Base-by-base conservation (phyloP, 2,113 vertebrate species). In the Lucifuga dentata region DNA sequence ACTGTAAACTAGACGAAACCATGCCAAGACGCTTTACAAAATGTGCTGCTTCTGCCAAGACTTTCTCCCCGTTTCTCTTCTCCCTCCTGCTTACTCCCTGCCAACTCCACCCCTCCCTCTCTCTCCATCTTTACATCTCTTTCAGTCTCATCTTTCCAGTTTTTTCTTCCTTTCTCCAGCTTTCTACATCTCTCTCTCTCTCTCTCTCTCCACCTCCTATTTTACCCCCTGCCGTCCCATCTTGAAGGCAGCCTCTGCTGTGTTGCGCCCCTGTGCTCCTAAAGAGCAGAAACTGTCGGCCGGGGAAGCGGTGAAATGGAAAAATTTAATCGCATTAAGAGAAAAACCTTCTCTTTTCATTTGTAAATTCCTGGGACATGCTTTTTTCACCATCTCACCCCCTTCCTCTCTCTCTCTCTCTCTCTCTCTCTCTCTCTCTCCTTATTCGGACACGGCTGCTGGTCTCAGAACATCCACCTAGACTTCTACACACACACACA, bases 251-350 rank as follows among this genome's bases (percentile, higher is more conserved):
- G 81, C 57, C n/a, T n/a, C n/a, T n/a, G 48, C 78, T 87, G 83
- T 71, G 73, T 84, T 85, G 81, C 82, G 61, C 77, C 82, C 71
- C 60, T 49, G 59, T 83, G 83, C 86, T 83, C 74, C 77, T 83
- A 81, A 88, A 86, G 82, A 90, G 86, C 86, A 83, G 56, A 83
- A 86, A 87, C 89, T 89, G 88, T 91, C 85, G 87, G 78, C 86
- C 75, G 82, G 88, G 86, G 71, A 87, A 84, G 90, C 93, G 79
- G 88, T 92, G 93, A 92, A 85, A 93, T 91, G 93, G 93, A 93
- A 93, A 92, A 89, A 90, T 92, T 91, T 93, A 93, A 93, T 93
- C 92, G 89, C 91, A 92, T 93, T 92, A 93, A 87, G 88, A 91
- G 86, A 90, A 92, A 91, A 93, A 93, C 78, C 88, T 89, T 88